Evolutionary conservation across 2,113 vertebrate genomes (phyloP), one percentile per base, ranked within the genome.

Genomic region (Hippocampus guttulatus): DNA sequence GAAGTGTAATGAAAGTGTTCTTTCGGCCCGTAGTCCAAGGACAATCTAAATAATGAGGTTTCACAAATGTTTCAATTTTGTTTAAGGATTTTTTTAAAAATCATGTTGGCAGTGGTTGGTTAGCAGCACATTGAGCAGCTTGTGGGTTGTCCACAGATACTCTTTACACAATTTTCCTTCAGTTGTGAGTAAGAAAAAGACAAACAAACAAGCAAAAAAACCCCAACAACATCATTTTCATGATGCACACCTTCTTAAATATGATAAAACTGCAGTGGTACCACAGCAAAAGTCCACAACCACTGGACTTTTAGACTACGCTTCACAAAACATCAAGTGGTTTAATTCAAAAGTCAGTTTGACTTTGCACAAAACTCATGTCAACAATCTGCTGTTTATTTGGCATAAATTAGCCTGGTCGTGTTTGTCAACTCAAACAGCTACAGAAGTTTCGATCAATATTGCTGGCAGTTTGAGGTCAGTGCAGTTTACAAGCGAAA

Each of bases 381-480:
- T 62, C 57, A 67, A 66, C 30, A 49, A 52, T 18, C 16, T 18
- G 23, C 27, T 49, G 25, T 58, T 67, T 27, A 69, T 66, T 74
- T 49, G 18, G 54, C 62, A 77, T 68, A 71, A 55, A 73, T 74
- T 52, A 70, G 67, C n/a, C 55, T 55, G 30, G 61, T 10, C 14
- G 55, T 68, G 64, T 81, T 77, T 69, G 62, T 60, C 63, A 54
- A 10, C 25, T 18, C 30, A 0, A 47, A 47, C 11, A 16, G 67
- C 40, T 20, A 66, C 66, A 76, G 18, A 73, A 38, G 63, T 70
- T 80, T 72, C 54, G 69, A 77, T 84, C 77, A 55, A 79, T 78
- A 70, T 60, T 21, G 75, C 58, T 7, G 49, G 14, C 70, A 51
- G 62, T 64, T 10, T 49, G 69, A 79, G 84, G 85, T 85, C 81